Base-by-base conservation (phyloP, 1,140 invertebrate species). In the Drosophila insularis region DNA sequence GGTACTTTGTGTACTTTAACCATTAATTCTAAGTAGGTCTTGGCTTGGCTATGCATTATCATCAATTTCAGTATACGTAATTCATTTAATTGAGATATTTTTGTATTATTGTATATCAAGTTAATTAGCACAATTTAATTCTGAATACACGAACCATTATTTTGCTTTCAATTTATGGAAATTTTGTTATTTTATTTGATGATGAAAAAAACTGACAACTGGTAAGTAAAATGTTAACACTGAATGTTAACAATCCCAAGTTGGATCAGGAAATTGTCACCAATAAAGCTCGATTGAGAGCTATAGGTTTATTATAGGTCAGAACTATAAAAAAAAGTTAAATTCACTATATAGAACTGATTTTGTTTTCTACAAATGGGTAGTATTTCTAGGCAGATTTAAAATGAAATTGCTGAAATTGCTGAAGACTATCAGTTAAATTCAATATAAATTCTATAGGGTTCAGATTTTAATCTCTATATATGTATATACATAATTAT, bases 121-220 rank as follows among this genome's bases (percentile, higher is more conserved):
- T 74, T 68, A 32, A 81, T 87, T 85, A 85, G 81, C 82, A 87
- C 82, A 81, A 87, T 87, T 78, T 65, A 19, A 65, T 60, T 85
- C 74, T 81, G 67, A 86, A 86, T 85, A 86, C 81, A 85, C 81
- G 40, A 85, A 63, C 76, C 54, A 67, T 69, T 63, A 58, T 58
- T 37, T 58, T 58, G 32, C 43, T 50, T 19, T 58, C 55, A 58
- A 58, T 11, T 37, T 58, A 35, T 58, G 31, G 2, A 10, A 10
- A 21, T 21, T 46, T 50, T 50, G 17, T 74, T 68, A 82, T 50
- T 40, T 54, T 53, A 53, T 31, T 39, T 32, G 37, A 75, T 35
- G 31, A 17, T 3, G 8, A 50, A 50, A 8, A 50, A 17, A 21
- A n/a, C n/a, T n/a, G 43, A 2, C 11, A 11, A 21, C 43, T 21